Evolutionary conservation across 2,113 vertebrate species (phyloP).

Genomic region (Felis chaus): DNA sequence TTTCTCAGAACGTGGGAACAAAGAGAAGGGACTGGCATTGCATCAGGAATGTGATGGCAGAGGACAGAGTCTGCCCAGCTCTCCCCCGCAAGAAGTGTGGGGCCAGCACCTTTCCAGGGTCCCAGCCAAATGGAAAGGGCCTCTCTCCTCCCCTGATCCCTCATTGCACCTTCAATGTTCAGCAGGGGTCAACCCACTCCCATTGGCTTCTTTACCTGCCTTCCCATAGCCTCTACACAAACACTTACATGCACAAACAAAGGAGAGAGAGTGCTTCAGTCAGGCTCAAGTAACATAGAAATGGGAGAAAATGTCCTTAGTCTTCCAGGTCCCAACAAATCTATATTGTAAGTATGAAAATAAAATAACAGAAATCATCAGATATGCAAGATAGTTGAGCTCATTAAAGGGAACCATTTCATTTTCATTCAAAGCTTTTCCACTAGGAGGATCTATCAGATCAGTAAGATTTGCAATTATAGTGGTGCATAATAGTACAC

Average conservation of each 20-base stretch:
- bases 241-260: not conserved
- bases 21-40: not conserved
- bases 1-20: not conserved
- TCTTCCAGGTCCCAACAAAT: not conserved
- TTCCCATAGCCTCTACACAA: not conserved
- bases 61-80: not conserved
- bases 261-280: not conserved
- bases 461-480: conserved; percentile 1
- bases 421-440: not conserved
- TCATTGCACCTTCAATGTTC: not conserved
- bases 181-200: too few species aligned
- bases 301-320: not conserved
- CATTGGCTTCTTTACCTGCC: not conserved
- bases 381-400: not conserved
- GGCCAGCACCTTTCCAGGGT: not conserved
- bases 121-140: not conserved
- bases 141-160: not conserved
- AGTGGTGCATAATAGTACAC: not conserved
- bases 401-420: not conserved
- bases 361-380: not conserved
- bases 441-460: not conserved
- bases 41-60: accelerated
- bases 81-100: not conserved
- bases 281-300: not conserved
- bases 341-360: not conserved